phyloP scores from a whole-genome alignment of 1,140 invertebrate species.

The Liolophura sinensis region DNA sequence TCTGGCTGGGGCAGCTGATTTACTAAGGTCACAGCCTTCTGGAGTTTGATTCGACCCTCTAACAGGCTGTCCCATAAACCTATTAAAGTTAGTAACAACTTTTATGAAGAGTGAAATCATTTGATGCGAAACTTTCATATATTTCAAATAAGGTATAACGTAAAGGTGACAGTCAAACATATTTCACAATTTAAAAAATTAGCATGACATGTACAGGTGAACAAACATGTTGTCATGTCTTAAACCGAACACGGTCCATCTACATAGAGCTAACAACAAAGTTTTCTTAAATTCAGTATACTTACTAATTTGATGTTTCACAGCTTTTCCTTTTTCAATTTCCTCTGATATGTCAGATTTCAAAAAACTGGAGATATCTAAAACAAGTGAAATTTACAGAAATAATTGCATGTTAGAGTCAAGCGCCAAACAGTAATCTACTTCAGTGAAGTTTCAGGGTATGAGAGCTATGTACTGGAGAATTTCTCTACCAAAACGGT shows the following conservation, averaged over 20 bases:
- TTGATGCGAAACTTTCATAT: neutral
- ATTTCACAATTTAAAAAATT: too few relatives aligned
- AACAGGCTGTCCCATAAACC: constrained; percentile 79
- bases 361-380: constrained; percentile 27
- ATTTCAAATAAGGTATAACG: neutral
- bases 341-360: constrained; percentile 64
- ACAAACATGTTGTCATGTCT: too few relatives aligned
- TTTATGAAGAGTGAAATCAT: neutral
- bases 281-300: neutral
- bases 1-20: constrained; percentile 78
- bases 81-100: constrained; percentile 27
- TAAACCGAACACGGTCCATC: too few relatives aligned
- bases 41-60: constrained; percentile 81
- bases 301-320: constrained; percentile 69
- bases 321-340: constrained; percentile 75
- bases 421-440: too few relatives aligned
- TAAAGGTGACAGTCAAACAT: too few relatives aligned
- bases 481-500: too few relatives aligned
- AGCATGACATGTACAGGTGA: too few relatives aligned
- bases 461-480: too few relatives aligned
- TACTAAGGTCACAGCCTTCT: constrained; percentile 73
- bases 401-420: too few relatives aligned
- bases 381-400: too few relatives aligned
- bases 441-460: too few relatives aligned
- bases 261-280: constrained; percentile 6